A percentile compares a stretch with the other conserved stretches of the same genome.
These are phyloP conservation scores for Agonopterix heracliana DNA, from an alignment of 2,888 invertebrate genomes.

Conservation along the genomic window DNA sequence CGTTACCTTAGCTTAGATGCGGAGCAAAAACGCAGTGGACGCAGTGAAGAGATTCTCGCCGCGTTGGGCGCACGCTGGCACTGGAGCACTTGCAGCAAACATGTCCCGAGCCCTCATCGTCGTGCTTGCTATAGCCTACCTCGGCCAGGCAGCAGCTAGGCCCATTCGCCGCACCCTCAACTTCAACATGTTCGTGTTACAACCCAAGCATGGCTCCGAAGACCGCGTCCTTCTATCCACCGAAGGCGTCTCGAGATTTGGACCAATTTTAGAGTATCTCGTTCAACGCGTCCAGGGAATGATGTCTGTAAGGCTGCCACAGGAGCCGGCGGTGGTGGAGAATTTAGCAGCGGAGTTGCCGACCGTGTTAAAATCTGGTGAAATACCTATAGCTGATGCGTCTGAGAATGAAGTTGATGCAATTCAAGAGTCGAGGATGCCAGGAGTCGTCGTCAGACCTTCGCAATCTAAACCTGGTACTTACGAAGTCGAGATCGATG, in stretches of 20 bases:
- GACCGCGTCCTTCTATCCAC: conserved; percentile 19
- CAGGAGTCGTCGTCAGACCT: conserved; percentile 25
- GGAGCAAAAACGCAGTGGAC: conserved; percentile 18
- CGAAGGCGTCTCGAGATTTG: conserved; percentile 58
- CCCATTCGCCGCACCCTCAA: conserved; percentile 21
- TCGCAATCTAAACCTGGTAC: conserved; percentile 22
- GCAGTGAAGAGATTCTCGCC: conserved; percentile 19
- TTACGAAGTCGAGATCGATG: conserved; percentile 23
- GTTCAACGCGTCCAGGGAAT: conserved; percentile 78
- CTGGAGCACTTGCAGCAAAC: background rate
- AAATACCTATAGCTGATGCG: conserved; percentile 18
- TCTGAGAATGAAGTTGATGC: conserved; percentile 44
- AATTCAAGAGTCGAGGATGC: conserved; percentile 40
- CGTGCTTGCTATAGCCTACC: conserved; percentile 12
- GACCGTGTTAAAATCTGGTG: background rate
- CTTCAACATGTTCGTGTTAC: conserved; percentile 26
- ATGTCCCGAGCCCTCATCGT: conserved; percentile 12
- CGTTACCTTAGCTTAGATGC: conserved; percentile 44
- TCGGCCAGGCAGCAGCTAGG: conserved; percentile 11
- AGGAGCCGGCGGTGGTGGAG: conserved; percentile 38
- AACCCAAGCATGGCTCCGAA: conserved; percentile 15
- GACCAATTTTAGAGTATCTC: conserved; percentile 76
- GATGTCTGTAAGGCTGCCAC: conserved; percentile 75
- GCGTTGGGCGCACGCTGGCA: conserved; percentile 18
- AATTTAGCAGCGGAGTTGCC: background rate